A percentile compares a stretch with the other conserved stretches of the same genome.
These are phyloP conservation scores for Brachionus paranguensis DNA, from an alignment of 1,140 invertebrate species.

Conservation along the genomic window DNA sequence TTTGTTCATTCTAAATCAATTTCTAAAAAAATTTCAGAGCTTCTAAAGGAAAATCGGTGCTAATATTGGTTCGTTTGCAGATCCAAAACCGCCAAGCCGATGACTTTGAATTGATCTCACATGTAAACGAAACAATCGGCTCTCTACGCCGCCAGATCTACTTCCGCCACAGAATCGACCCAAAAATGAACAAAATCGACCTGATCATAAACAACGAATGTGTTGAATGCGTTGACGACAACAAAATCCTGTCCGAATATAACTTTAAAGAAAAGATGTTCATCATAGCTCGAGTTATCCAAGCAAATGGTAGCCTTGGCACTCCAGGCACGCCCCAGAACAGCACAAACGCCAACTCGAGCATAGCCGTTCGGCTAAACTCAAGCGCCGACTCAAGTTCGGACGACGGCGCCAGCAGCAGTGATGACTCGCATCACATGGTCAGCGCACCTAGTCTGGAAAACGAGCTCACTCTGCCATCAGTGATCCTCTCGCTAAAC, in stretches of 20 bases:
- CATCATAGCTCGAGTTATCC: constrained; percentile 40
- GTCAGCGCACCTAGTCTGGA: constrained; percentile 23
- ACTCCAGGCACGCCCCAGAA: constrained; percentile 34
- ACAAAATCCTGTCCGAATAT: constrained; percentile 77
- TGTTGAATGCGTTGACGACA: constrained; percentile 77
- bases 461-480: constrained; percentile 13
- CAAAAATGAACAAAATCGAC: constrained; percentile 68
- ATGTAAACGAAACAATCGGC: constrained; percentile 84
- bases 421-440: not conserved
- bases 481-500: constrained; percentile 64
- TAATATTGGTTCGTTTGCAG: constrained; percentile 77
- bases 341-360: not conserved
- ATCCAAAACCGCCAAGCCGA: constrained; percentile 81
- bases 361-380: constrained; percentile 64
- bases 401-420: constrained; percentile 13
- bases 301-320: not conserved
- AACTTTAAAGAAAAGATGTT: constrained; percentile 84
- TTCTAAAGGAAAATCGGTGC: constrained; percentile 79
- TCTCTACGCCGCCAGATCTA: constrained; percentile 68
- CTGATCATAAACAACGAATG: constrained; percentile 81
- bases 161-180: constrained; percentile 53
- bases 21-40: constrained; percentile 60
- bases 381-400: constrained; percentile 28
- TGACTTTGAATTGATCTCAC: constrained; percentile 83
- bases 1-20: not conserved